phyloP scores from a whole-genome alignment of 2,888 invertebrate genomes.

The Heliconius aoede region DNA sequence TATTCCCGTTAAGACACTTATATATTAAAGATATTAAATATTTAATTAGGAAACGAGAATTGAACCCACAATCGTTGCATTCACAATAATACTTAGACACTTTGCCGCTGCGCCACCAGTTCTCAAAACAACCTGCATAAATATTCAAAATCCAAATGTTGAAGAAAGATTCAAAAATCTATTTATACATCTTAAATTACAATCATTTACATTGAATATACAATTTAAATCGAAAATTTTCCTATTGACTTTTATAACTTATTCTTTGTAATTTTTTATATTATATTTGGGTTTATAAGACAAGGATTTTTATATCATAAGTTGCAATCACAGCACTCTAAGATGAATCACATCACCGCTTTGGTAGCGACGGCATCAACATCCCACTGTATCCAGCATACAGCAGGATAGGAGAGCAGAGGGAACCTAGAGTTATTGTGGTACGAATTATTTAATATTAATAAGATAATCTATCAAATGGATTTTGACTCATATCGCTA shows the following conservation, averaged over 20 bases:
- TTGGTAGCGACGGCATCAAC: slow-evolving; percentile 62
- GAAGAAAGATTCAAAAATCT: neutral
- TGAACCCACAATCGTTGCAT: too few relatives aligned
- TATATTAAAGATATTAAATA: neutral
- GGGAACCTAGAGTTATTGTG: too few relatives aligned
- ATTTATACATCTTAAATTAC: neutral
- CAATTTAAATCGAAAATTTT: neutral
- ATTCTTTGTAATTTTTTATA: neutral
- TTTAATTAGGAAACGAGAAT: too few relatives aligned
- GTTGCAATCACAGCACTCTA: slow-evolving; percentile 53
- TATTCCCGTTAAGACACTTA: neutral
- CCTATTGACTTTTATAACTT: neutral
- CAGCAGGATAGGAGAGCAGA: too few relatives aligned
- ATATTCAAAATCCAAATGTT: too few relatives aligned
- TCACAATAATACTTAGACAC: too few relatives aligned
- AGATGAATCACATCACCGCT: slow-evolving; percentile 62
- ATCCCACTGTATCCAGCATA: too few relatives aligned
- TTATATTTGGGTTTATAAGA: neutral
- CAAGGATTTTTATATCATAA: slow-evolving; percentile 29
- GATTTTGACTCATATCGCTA: too few relatives aligned
- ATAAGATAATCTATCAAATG: too few relatives aligned
- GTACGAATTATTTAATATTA: too few relatives aligned
- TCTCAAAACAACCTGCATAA: too few relatives aligned
- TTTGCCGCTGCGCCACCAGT: too few relatives aligned
- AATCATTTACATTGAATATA: neutral